These are phyloP conservation scores for Phortica magna DNA, from an alignment of 2,888 invertebrate genomes.

Conservation along the genomic window DNA sequence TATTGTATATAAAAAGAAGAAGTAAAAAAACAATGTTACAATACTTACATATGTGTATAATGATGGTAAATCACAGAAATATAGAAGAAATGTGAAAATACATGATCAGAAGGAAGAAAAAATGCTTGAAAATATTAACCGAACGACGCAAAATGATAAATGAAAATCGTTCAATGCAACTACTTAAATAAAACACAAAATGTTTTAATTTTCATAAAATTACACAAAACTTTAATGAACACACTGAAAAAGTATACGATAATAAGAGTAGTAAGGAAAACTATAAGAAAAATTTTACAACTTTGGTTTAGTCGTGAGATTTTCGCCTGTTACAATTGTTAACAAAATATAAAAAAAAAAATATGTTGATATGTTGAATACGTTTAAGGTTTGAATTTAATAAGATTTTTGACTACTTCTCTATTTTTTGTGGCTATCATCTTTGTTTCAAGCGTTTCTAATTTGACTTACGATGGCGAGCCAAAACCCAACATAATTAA, in stretches of 20 bases:
- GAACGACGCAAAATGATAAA: neutral
- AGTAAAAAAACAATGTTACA: too few species aligned
- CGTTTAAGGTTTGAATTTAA: too few species aligned
- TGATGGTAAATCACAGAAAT: too few species aligned
- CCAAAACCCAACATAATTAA: neutral
- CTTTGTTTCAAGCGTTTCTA: neutral
- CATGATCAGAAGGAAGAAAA: neutral
- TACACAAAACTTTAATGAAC: conserved; percentile 13
- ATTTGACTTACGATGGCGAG: neutral
- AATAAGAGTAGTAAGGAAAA: neutral
- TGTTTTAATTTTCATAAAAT: conserved; percentile 12
- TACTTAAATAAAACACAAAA: conserved; percentile 10
- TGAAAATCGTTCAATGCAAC: neutral
- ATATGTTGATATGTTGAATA: too few species aligned
- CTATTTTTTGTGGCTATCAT: neutral
- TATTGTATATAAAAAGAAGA: too few species aligned
- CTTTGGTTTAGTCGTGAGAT: neutral
- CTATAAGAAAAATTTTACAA: neutral
- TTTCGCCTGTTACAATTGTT: neutral
- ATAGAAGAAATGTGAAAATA: neutral
- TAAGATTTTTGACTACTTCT: neutral
- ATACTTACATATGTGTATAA: too few species aligned
- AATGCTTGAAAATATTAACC: neutral
- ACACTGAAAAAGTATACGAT: neutral
- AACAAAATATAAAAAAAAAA: neutral